phyloP scores from a whole-genome alignment of 2,888 invertebrate genomes.

The Stenotaenia linearis region DNA sequence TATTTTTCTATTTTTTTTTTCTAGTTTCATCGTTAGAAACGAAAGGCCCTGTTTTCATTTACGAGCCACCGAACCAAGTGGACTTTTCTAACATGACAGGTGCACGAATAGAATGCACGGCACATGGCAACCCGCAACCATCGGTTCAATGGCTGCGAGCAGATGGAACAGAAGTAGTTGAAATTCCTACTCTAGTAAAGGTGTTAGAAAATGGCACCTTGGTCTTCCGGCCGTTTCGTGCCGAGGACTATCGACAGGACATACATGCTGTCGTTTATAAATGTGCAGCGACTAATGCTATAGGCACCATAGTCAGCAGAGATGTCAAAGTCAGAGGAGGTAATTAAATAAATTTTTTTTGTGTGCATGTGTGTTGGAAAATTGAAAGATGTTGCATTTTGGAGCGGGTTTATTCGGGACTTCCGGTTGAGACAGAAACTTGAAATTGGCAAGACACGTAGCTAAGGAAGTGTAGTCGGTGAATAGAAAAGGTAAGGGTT shows the following conservation, averaged over 20 bases:
- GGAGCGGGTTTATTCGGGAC: too few species aligned
- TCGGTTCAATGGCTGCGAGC: slow-evolving; percentile 88
- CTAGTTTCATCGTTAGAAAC: not conserved
- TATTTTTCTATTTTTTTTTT: not conserved
- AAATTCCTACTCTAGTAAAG: slow-evolving; percentile 79
- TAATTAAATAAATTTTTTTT: slow-evolving; percentile 36
- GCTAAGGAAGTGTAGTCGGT: too few species aligned
- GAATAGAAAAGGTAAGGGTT: too few species aligned
- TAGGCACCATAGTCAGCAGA: slow-evolving; percentile 43
- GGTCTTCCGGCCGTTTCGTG: slow-evolving; percentile 42
- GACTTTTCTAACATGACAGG: slow-evolving; percentile 93
- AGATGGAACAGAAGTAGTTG: slow-evolving; percentile 84
- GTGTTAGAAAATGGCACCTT: slow-evolving; percentile 48
- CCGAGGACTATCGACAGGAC: slow-evolving; percentile 38
- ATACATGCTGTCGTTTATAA: slow-evolving; percentile 43
- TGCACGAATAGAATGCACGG: slow-evolving; percentile 85
- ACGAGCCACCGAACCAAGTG: slow-evolving; percentile 48
- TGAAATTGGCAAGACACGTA: too few species aligned
- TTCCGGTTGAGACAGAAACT: too few species aligned
- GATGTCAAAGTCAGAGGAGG: slow-evolving; percentile 44
- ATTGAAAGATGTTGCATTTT: too few species aligned
- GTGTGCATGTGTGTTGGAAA: too few species aligned
- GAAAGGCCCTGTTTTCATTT: not conserved
- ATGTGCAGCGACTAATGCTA: slow-evolving; percentile 43
- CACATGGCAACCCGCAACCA: slow-evolving; percentile 83